Conservation (phyloP, 2,797 vertebrate genomes). For the Molothrus aeneus region DNA sequence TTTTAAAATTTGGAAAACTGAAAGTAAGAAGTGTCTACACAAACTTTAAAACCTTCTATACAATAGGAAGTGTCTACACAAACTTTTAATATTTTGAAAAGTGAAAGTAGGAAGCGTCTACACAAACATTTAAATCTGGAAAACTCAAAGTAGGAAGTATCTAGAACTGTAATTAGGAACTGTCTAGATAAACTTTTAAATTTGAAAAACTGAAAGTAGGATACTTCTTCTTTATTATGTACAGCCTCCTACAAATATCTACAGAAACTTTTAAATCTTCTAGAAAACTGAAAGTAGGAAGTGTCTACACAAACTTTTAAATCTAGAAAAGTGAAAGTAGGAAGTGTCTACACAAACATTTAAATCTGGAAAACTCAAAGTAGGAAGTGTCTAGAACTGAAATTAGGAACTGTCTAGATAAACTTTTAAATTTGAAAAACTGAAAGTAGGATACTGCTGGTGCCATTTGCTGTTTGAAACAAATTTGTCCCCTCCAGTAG, state of each 20-base stretch:
- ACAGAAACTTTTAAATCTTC: too few species aligned
- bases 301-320: not conserved
- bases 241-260: too few species aligned
- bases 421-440: not conserved
- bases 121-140: not conserved
- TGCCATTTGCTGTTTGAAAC: not conserved
- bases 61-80: not conserved
- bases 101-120: not conserved
- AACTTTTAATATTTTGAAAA: not conserved
- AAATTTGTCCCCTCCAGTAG: not conserved
- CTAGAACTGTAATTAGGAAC: too few species aligned
- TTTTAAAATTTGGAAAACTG: too few species aligned
- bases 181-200: too few species aligned
- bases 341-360: not conserved
- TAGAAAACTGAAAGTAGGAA: not conserved
- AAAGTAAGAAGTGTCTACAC: too few species aligned
- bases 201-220: too few species aligned
- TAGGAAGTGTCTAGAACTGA: not conserved
- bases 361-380: not conserved
- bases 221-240: too few species aligned
- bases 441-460: not conserved
- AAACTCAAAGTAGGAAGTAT: too few species aligned
- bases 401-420: not conserved
- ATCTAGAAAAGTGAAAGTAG: not conserved
- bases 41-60: too few species aligned